Conservation (phyloP, 2,888 invertebrate species). For the Ophonus ardosiacus region DNA sequence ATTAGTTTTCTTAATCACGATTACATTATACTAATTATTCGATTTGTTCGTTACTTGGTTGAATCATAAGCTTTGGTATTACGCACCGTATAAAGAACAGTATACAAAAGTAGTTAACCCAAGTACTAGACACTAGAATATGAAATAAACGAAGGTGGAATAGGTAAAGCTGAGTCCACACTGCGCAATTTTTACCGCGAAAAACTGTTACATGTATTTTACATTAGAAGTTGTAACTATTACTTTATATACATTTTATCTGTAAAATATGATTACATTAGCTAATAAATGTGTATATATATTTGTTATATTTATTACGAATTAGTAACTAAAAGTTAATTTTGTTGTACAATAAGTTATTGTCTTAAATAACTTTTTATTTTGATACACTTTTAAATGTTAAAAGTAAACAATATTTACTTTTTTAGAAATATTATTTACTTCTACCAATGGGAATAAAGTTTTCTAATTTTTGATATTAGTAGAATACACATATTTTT, state of each 20-base stretch:
- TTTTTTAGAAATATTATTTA: background rate
- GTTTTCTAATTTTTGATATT: background rate
- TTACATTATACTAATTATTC: slow-evolving; percentile 58
- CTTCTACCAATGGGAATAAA: background rate
- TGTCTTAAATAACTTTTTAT: slow-evolving; percentile 42
- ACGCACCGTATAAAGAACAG: slow-evolving; percentile 55
- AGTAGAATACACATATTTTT: too few relatives aligned
- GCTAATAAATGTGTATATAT: background rate
- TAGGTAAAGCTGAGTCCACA: slow-evolving; percentile 23
- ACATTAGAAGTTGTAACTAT: background rate
- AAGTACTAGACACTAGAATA: slow-evolving; percentile 24
- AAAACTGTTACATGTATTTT: background rate
- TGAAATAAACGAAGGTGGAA: slow-evolving; percentile 35
- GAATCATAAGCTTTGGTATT: slow-evolving; percentile 63
- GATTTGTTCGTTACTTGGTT: slow-evolving; percentile 55
- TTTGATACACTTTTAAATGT: background rate
- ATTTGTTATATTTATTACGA: slow-evolving; percentile 24
- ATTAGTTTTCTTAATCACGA: slow-evolving; percentile 60
- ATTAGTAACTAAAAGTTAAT: slow-evolving; percentile 7
- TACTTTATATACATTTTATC: slow-evolving; percentile 1
- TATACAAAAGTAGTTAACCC: slow-evolving; percentile 32
- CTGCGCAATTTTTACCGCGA: slow-evolving; percentile 9
- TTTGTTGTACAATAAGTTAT: slow-evolving; percentile 42
- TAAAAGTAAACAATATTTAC: background rate
- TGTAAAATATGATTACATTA: slow-evolving; percentile 15